Evolutionary conservation across 2,797 vertebrate species (phyloP).

Genomic region (Parauchenoglanis ngamensis): DNA sequence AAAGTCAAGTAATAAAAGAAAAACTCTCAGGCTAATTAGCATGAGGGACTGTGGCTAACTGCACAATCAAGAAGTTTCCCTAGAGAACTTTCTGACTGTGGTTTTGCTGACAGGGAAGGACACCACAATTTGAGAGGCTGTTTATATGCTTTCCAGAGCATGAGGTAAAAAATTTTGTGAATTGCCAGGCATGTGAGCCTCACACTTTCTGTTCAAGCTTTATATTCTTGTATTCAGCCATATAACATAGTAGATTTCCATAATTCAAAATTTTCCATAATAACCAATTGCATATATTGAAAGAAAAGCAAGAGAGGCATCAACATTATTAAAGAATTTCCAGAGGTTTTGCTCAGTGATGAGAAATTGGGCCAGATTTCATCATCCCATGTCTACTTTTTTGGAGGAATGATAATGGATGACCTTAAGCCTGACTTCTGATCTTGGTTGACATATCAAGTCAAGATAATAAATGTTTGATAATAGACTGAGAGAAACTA

Average conservation of each 20-base stretch:
- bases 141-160: neutral
- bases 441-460: conserved; percentile 34
- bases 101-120: conserved; percentile 30
- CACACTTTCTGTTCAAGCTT: neutral
- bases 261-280: neutral
- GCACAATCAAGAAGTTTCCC: neutral
- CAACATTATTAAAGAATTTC: neutral
- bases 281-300: neutral
- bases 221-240: neutral
- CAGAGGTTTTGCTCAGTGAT: conserved; percentile 20
- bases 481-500: conserved; percentile 19
- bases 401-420: conserved; percentile 47
- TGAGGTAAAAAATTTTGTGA: conserved; percentile 6
- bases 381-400: conserved; percentile 40
- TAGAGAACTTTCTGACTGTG: neutral
- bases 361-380: conserved; percentile 23
- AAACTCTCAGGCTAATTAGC: neutral
- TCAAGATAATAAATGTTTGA: conserved; percentile 31
- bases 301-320: neutral
- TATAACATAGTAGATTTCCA: neutral
- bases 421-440: conserved; percentile 39
- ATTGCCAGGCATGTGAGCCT: neutral
- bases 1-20: neutral
- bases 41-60: neutral
- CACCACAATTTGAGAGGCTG: neutral